Base-by-base conservation (phyloP, 2,113 vertebrate species). In the Tauraco erythrolophus region DNA sequence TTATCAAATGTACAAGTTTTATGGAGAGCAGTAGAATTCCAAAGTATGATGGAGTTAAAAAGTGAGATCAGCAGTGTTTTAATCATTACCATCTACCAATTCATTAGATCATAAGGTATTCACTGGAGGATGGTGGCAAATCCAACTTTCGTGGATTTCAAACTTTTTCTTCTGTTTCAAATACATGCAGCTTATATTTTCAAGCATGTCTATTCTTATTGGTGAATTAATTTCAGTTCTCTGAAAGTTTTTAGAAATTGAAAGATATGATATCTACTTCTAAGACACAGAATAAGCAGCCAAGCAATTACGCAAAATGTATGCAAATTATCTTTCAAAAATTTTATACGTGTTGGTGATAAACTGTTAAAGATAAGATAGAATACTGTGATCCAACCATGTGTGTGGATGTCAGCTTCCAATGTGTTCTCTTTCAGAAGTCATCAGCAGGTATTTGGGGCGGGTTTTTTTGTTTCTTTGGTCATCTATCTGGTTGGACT, bases 401-500 rank as follows among this genome's bases (percentile, higher is more conserved):
- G 7, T 19, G 7, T 12, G 6, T 19, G 21, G 2, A 45, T 68
- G 33, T 46, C 27, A 68, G 15, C 23, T 78, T 31, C 39, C 19
- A 27, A 57, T 12, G 10, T 51, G 11, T 50, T 83, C 14, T 72
- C 19, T 66, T 43, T 66, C n/a, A 66, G 27, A 71, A 65, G 11
- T 66, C 30, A 30, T 50, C 9, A 65, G 14, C 10, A 28, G 10
- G 46, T 35, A 19, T 65, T 82, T 69, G 17, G 3, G 35, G n/a
- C 10, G 1, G 0, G 0, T 46, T 57, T n/a, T 3, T 28, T 45
- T 35, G 1, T 74, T 79, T 69, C 4, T 82, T 91, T 69, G 33
- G 5, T 27, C 7, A 65, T 39, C 35, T 82, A 2, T 41, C 16
- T 87, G 5, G 25, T 69, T 61, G 24, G 7, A 50, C 57, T 65